These are phyloP conservation scores for Calephelis perditalis DNA, from an alignment of 2,888 invertebrate genomes.

Conservation along the genomic window DNA sequence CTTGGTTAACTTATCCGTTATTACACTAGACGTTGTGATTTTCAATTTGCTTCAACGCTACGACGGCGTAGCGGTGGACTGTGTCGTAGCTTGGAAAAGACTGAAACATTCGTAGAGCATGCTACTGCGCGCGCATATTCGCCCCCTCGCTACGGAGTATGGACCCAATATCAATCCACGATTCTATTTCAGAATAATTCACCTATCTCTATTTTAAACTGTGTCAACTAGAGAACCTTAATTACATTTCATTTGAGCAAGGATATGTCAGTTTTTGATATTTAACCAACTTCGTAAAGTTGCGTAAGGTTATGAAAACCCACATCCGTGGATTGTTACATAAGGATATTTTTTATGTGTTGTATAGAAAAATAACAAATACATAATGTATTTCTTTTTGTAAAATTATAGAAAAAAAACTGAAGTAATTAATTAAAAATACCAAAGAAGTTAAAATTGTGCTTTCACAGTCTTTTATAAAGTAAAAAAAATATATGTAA, in stretches of 20 bases:
- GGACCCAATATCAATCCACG: constrained; percentile 71
- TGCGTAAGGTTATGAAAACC: too few relatives aligned
- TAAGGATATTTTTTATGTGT: too few relatives aligned
- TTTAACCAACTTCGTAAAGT: too few relatives aligned
- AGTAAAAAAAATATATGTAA: too few relatives aligned
- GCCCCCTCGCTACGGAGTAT: constrained; percentile 55
- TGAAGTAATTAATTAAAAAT: too few relatives aligned
- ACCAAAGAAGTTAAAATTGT: too few relatives aligned
- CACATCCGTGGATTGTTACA: too few relatives aligned
- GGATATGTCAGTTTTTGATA: not conserved
- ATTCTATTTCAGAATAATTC: constrained; percentile 57
- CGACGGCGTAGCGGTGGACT: constrained; percentile 58
- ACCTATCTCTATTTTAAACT: constrained; percentile 47
- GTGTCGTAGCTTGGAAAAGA: constrained; percentile 58
- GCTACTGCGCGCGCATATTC: constrained; percentile 71
- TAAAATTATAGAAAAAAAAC: too few relatives aligned
- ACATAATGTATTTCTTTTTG: too few relatives aligned
- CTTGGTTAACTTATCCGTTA: constrained; percentile 29
- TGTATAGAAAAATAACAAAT: too few relatives aligned
- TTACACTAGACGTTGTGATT: constrained; percentile 31
- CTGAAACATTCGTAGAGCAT: constrained; percentile 60
- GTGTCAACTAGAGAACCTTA: constrained; percentile 20
- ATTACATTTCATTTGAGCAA: constrained; percentile 11
- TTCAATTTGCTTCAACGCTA: constrained; percentile 45
- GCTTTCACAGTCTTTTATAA: too few relatives aligned